Conservation (phyloP, 2,888 invertebrate species). For the Ormyrus thymus region DNA sequence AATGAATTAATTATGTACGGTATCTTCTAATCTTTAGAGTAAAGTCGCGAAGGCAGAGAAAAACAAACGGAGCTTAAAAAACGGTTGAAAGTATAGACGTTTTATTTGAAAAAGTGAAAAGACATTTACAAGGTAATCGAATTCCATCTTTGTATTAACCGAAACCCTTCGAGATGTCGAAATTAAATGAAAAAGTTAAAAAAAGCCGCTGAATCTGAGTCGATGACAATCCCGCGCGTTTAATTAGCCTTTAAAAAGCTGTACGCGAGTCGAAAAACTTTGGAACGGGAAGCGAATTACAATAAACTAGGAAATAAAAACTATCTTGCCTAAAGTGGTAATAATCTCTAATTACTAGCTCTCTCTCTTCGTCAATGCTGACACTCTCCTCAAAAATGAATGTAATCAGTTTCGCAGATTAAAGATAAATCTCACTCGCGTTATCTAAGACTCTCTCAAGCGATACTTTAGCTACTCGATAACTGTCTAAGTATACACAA, state of each 20-base stretch:
- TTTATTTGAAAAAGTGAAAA: conserved; percentile 23
- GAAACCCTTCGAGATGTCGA: conserved; percentile 17
- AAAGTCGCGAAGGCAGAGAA: neutral
- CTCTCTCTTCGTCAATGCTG: conserved; percentile 6
- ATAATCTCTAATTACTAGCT: too few species aligned
- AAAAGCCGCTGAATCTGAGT: conserved; percentile 19
- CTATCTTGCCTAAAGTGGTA: neutral
- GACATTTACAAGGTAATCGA: conserved; percentile 15
- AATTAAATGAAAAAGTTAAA: conserved; percentile 5
- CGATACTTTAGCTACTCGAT: conserved; percentile 32
- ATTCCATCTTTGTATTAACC: conserved; percentile 19
- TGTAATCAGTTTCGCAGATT: neutral
- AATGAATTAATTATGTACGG: neutral
- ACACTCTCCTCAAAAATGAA: neutral
- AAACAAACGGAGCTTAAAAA: conserved; percentile 50
- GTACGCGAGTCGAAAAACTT: conserved; percentile 6
- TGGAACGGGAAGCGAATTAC: neutral
- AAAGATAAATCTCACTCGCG: conserved; percentile 4
- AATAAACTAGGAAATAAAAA: neutral
- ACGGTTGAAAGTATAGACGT: conserved; percentile 51
- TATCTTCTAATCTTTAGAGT: conserved; percentile 14
- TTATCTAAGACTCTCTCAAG: conserved; percentile 24
- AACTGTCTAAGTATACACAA: conserved; percentile 35
- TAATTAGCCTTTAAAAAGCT: conserved; percentile 21
- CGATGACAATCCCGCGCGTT: conserved; percentile 51